Evolutionary conservation across 2,113 vertebrate species (phyloP).

Genomic region (Oriolus oriolus): DNA sequence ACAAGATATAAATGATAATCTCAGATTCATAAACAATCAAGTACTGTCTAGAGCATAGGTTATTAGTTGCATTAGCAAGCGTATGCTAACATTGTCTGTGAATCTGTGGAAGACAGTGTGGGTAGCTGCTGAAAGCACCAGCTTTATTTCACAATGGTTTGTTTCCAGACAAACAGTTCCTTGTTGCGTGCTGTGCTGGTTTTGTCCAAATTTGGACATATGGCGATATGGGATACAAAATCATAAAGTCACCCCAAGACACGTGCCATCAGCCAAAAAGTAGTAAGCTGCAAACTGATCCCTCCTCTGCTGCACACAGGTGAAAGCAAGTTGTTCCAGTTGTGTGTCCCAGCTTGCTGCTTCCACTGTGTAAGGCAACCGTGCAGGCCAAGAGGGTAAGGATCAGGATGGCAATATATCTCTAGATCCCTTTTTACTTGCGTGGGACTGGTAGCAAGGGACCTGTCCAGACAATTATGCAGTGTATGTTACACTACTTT

Average conservation of each 20-base stretch:
- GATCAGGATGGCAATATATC: background rate
- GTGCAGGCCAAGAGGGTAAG: background rate
- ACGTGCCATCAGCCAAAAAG: background rate
- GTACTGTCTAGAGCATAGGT: background rate
- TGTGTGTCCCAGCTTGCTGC: background rate
- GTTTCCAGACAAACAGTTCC: background rate
- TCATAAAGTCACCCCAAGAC: too few relatives aligned
- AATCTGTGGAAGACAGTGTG: background rate
- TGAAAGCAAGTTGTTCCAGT: background rate
- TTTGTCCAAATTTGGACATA: too few relatives aligned
- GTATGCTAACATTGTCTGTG: background rate
- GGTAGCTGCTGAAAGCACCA: background rate
- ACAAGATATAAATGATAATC: background rate
- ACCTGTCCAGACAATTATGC: background rate
- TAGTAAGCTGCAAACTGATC: background rate
- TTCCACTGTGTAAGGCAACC: background rate
- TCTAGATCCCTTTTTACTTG: background rate
- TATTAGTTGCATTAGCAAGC: background rate
- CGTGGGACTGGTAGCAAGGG: background rate
- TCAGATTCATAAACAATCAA: background rate
- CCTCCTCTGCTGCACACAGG: background rate
- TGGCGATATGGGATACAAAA: too few relatives aligned
- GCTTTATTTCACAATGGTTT: background rate
- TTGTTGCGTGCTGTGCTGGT: too few relatives aligned
- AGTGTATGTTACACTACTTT: background rate